Percentiles rank a stretch among this genome's conserved stretches.
Evolutionary conservation across 2,888 invertebrate genomes (phyloP).

Genomic region (Sericinus montela): DNA sequence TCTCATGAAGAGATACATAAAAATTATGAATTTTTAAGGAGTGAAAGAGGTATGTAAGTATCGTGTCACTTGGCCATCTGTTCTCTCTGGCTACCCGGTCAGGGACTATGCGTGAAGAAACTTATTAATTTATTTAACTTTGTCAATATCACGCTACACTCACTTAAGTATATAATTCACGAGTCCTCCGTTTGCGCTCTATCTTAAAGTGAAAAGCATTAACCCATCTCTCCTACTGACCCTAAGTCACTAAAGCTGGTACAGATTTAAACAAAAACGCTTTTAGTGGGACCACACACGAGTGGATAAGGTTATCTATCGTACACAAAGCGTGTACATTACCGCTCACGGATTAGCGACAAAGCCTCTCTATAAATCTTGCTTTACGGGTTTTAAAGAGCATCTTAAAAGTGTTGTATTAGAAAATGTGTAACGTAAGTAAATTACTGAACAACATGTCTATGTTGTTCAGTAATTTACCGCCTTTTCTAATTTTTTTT

Average conservation of each 20-base stretch:
- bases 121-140: no score
- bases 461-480: no score
- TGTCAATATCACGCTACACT: no score
- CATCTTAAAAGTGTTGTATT: slow-evolving; percentile 1
- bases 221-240: slow-evolving; percentile 14
- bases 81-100: no score
- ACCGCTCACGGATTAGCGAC: slow-evolving; percentile 8
- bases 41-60: no score
- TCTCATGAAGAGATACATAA: no score
- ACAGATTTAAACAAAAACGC: slow-evolving; percentile 14
- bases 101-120: no score
- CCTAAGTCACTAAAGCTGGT: slow-evolving; percentile 7
- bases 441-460: neutral
- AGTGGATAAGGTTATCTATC: slow-evolving; percentile 28
- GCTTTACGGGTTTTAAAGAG: slow-evolving; percentile 10
- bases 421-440: slow-evolving; percentile 1
- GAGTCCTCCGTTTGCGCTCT: neutral
- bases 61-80: no score
- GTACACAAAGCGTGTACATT: slow-evolving; percentile 21
- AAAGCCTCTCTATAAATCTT: slow-evolving; percentile 8
- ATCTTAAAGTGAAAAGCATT: slow-evolving; percentile 8
- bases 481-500: no score
- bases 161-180: no score
- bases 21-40: no score
- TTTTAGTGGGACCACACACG: slow-evolving; percentile 27